These are phyloP conservation scores for Naja naja DNA, from an alignment of 2,113 vertebrate genomes.

Conservation along the genomic window DNA sequence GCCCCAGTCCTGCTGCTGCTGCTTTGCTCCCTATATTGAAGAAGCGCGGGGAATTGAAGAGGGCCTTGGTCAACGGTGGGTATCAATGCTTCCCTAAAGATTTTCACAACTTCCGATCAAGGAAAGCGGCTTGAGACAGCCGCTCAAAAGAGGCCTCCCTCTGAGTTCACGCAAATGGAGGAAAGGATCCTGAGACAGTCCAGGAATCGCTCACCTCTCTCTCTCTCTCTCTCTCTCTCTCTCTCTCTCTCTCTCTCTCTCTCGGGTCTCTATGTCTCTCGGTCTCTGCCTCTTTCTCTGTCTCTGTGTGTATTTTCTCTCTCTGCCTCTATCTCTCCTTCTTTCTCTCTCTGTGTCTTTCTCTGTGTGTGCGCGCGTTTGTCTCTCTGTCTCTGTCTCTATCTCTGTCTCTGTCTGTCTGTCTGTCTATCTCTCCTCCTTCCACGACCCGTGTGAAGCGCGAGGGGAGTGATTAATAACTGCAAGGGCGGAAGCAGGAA, in stretches of 20 bases:
- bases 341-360: neutral
- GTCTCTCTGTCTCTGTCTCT: slow-evolving; percentile 39
- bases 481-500: neutral
- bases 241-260: too few relatives aligned
- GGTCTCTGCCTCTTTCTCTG: slow-evolving; percentile 36
- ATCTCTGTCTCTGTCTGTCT: neutral
- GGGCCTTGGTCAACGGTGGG: neutral
- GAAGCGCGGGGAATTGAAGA: neutral
- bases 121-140: neutral
- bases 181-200: neutral
- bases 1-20: neutral
- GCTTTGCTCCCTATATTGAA: slow-evolving; percentile 51
- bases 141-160: neutral
- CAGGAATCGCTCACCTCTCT: neutral
- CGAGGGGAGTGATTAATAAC: neutral
- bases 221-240: neutral
- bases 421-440: slow-evolving; percentile 29
- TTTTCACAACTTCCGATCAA: neutral
- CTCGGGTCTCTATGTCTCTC: neutral
- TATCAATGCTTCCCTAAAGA: neutral
- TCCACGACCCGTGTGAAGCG: slow-evolving; percentile 1
- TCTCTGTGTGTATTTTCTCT: too few relatives aligned
- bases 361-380: too few relatives aligned
- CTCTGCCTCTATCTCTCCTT: slow-evolving; percentile 6
- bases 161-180: slow-evolving; percentile 23